Conservation (phyloP, 2,888 invertebrate species). For the Caenorhabditis sp. region DNA sequence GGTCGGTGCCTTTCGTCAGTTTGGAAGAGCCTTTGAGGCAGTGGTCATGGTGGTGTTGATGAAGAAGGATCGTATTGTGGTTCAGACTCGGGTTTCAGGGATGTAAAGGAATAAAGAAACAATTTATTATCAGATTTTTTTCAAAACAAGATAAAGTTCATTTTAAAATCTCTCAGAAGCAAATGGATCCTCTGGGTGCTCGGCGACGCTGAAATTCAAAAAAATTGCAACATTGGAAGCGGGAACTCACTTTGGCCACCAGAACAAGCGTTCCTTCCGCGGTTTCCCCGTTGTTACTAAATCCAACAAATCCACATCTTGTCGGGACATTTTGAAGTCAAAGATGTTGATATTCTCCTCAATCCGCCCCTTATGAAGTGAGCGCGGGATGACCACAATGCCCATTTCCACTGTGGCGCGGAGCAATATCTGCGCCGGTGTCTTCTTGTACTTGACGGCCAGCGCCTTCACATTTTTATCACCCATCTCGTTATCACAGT, state of each 20-base stretch:
- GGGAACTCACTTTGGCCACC: slow-evolving; percentile 51
- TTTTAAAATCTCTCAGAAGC: slow-evolving; percentile 64
- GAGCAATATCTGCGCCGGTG: slow-evolving; percentile 61
- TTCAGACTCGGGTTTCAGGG: not conserved
- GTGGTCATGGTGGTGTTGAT: slow-evolving; percentile 38
- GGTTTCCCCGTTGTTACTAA: slow-evolving; percentile 4
- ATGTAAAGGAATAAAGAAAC: not conserved
- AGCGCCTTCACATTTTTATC: slow-evolving; percentile 51
- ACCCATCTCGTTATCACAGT: slow-evolving; percentile 41
- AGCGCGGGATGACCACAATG: slow-evolving; percentile 60
- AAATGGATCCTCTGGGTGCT: slow-evolving; percentile 72
- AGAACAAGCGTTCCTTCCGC: slow-evolving; percentile 32
- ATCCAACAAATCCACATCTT: slow-evolving; percentile 34
- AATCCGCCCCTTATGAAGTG: slow-evolving; percentile 33
- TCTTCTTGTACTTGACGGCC: slow-evolving; percentile 56
- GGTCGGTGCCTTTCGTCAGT: slow-evolving; percentile 24
- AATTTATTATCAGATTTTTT: not conserved
- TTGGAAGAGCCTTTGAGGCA: slow-evolving; percentile 34
- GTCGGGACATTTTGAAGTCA: slow-evolving; percentile 31
- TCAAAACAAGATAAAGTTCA: not conserved
- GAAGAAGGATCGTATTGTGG: slow-evolving; percentile 20
- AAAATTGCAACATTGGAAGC: not conserved
- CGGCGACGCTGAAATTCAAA: slow-evolving; percentile 52
- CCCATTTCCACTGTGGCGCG: slow-evolving; percentile 54
- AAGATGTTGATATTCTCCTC: slow-evolving; percentile 60